A percentile compares a stretch with the other conserved stretches of the same genome.
Evolutionary conservation across 2,113 vertebrate species (phyloP).

Genomic region (Seriola quinqueradiata): DNA sequence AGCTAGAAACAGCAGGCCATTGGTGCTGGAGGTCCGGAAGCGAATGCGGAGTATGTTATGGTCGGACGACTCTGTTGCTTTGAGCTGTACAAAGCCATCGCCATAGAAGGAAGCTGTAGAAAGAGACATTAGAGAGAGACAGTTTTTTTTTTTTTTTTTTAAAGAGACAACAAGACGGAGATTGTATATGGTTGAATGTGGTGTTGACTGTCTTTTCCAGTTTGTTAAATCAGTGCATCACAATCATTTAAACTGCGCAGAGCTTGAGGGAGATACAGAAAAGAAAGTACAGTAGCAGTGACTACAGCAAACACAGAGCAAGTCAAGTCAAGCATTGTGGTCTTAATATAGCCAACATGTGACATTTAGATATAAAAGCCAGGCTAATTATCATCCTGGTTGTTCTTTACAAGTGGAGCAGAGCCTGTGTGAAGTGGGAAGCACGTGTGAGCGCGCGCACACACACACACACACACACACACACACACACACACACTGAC

Average conservation of each 20-base stretch:
- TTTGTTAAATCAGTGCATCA: conserved; percentile 1
- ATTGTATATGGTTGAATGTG: not conserved
- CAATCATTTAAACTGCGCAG: not conserved
- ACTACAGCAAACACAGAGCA: conserved; percentile 40
- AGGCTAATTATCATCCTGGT: conserved; percentile 71
- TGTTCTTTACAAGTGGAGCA: conserved; percentile 61
- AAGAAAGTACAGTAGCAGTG: conserved; percentile 35
- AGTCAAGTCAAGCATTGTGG: conserved; percentile 55
- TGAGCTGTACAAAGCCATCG: conserved; percentile 87
- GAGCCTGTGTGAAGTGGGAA: not conserved
- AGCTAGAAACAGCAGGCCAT: conserved; percentile 91
- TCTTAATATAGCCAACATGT: conserved; percentile 70
- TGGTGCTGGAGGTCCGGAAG: conserved; percentile 89
- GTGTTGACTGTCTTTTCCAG: conserved; percentile 13
- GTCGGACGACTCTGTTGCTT: conserved; percentile 80
- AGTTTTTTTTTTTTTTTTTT: no score
- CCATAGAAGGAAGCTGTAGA: conserved; percentile 78
- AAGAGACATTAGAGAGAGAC: conserved; percentile 1
- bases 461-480: not conserved
- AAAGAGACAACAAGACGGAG: not conserved
- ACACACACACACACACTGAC: not conserved
- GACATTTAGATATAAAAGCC: conserved; percentile 76
- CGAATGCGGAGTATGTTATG: conserved; percentile 85
- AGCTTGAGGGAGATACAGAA: not conserved
- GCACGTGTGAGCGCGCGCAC: not conserved